phyloP scores from a whole-genome alignment of 2,113 vertebrate species.

The Corvus moneduloides region DNA sequence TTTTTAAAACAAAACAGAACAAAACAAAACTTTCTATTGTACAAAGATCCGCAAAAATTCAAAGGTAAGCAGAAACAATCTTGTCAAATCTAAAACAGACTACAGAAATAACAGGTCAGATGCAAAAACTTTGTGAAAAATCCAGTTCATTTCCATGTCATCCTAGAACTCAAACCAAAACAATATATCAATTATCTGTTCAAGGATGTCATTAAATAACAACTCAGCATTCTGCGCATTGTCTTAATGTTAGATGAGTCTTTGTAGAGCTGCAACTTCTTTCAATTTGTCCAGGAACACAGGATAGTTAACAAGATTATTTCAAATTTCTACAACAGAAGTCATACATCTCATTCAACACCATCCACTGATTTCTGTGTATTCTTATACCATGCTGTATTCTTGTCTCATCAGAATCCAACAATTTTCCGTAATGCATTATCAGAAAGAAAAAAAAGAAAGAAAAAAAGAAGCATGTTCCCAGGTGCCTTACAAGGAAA shows the following conservation, averaged over 20 bases:
- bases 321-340: neutral
- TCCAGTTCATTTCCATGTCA: neutral
- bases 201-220: neutral
- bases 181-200: neutral
- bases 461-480: neutral
- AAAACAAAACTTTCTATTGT: neutral
- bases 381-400: neutral
- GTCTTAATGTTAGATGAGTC: neutral
- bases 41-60: neutral
- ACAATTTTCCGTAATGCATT: neutral
- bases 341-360: neutral
- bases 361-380: neutral
- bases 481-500: neutral
- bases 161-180: neutral
- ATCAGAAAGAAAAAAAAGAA: neutral
- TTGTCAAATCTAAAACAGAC: neutral
- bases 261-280: neutral
- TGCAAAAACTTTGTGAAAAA: neutral
- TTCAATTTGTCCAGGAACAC: neutral
- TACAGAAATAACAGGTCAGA: neutral
- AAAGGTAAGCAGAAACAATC: neutral
- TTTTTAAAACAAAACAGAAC: neutral
- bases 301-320: neutral
- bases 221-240: neutral
- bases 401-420: neutral